phyloP scores from a whole-genome alignment of 2,888 invertebrate genomes.

The Microdon myrmicae region DNA sequence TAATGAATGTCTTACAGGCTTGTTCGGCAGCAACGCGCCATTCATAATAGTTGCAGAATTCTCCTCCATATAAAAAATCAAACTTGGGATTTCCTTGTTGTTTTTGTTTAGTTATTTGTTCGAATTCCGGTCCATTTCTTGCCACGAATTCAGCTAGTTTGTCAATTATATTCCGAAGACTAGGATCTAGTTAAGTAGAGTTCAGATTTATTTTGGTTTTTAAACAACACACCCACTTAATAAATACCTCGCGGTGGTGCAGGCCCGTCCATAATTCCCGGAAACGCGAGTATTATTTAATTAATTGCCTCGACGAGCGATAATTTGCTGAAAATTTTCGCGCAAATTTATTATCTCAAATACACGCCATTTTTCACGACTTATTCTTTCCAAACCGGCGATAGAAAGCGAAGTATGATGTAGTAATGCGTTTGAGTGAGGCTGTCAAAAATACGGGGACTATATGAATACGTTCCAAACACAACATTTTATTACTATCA shows the following conservation, averaged over 20 bases:
- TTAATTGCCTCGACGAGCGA: slow-evolving; percentile 4
- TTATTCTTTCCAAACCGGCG: slow-evolving; percentile 27
- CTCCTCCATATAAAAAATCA: slow-evolving; percentile 96
- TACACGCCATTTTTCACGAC: slow-evolving; percentile 41
- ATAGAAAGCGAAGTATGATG: slow-evolving; percentile 8
- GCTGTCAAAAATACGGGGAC: too few species aligned
- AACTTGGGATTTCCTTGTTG: slow-evolving; percentile 98
- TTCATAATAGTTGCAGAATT: slow-evolving; percentile 95
- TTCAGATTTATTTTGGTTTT: neutral
- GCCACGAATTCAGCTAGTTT: slow-evolving; percentile 99
- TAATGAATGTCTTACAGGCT: slow-evolving; percentile 76
- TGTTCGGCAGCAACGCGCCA: slow-evolving; percentile 95
- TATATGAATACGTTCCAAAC: too few species aligned
- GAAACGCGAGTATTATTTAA: neutral
- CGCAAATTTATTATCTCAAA: slow-evolving; percentile 44
- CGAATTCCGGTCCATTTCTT: slow-evolving; percentile 98
- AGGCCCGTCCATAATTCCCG: slow-evolving; percentile 48
- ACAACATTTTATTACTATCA: too few species aligned
- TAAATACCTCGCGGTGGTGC: slow-evolving; percentile 49
- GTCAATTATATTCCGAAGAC: slow-evolving; percentile 96
- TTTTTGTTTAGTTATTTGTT: slow-evolving; percentile 98
- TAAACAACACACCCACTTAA: neutral
- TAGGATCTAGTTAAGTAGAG: slow-evolving; percentile 75
- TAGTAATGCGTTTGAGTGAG: neutral
- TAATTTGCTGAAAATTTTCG: slow-evolving; percentile 23